These are phyloP conservation scores for Pagetopsis macropterus DNA, from an alignment of 2,797 vertebrate genomes.

Conservation along the genomic window DNA sequence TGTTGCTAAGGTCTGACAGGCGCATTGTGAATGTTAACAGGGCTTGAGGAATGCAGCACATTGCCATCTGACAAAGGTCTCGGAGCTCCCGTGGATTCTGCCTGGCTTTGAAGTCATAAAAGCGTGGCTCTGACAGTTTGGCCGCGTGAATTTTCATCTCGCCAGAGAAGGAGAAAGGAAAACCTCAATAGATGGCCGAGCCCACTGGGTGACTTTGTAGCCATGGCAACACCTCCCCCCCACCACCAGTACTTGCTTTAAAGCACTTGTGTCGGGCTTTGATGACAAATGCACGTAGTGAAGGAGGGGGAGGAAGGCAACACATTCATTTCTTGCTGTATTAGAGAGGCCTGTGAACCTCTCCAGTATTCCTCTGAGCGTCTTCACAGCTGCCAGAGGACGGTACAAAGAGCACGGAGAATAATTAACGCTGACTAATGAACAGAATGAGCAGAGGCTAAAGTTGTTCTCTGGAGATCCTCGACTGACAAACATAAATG, in stretches of 20 bases:
- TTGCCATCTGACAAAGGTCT: slow-evolving; percentile 68
- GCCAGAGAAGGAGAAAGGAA: slow-evolving; percentile 41
- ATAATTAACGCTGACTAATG: slow-evolving; percentile 3
- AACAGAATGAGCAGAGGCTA: not conserved
- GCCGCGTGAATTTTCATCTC: slow-evolving; percentile 58
- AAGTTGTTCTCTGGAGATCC: not conserved
- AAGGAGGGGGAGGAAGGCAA: slow-evolving; percentile 27
- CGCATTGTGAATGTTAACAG: slow-evolving; percentile 61
- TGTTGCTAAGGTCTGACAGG: slow-evolving; percentile 60
- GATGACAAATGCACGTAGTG: slow-evolving; percentile 68
- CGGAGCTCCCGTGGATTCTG: slow-evolving; percentile 47
- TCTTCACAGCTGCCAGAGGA: slow-evolving; percentile 10
- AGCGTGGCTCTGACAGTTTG: slow-evolving; percentile 67
- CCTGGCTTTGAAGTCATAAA: slow-evolving; percentile 73
- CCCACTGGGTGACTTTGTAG: slow-evolving; percentile 70
- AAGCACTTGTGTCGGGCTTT: slow-evolving; percentile 68
- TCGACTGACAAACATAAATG: no score
- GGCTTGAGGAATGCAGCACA: slow-evolving; percentile 55
- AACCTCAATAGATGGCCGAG: slow-evolving; percentile 60
- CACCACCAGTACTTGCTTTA: slow-evolving; percentile 55
- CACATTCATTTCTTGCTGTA: slow-evolving; percentile 32
- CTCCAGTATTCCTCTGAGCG: slow-evolving; percentile 23
- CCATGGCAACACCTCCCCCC: slow-evolving; percentile 72
- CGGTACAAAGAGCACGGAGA: not conserved
- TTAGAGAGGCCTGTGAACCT: slow-evolving; percentile 36